Evolutionary conservation across 2,888 invertebrate species (phyloP).

Genomic region (Bembecia ichneumoniformis): DNA sequence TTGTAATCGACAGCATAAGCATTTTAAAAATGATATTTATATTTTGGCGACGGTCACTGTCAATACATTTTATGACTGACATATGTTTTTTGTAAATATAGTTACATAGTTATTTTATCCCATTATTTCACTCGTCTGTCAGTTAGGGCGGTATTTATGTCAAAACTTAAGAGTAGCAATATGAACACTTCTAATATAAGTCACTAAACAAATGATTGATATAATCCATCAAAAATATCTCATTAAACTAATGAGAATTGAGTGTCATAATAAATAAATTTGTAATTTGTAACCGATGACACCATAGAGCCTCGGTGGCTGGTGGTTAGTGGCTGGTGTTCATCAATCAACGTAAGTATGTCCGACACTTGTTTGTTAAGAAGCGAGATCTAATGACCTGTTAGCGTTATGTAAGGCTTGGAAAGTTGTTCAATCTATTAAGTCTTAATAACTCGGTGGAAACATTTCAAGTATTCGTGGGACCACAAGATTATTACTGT

Average conservation of each 20-base stretch:
- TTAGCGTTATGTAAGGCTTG: not conserved
- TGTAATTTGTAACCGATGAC: constrained; percentile 8
- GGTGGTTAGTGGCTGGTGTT: constrained; percentile 7
- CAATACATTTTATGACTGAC: too few species aligned
- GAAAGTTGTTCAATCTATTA: not conserved
- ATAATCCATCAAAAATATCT: constrained; percentile 5
- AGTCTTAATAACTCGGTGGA: not conserved
- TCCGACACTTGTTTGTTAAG: constrained; percentile 4
- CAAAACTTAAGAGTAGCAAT: too few species aligned
- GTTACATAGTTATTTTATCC: too few species aligned
- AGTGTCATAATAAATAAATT: not conserved
- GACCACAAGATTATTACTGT: constrained; percentile 12
- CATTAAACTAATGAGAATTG: constrained; percentile 3
- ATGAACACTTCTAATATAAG: too few species aligned
- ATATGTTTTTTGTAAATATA: too few species aligned
- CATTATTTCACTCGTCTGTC: too few species aligned
- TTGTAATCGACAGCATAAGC: too few species aligned
- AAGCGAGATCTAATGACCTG: not conserved
- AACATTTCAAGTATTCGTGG: constrained; percentile 3
- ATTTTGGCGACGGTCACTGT: too few species aligned
- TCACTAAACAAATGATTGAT: not conserved
- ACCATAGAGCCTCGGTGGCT: not conserved
- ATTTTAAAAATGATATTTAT: too few species aligned
- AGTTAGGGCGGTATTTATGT: too few species aligned
- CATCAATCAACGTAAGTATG: constrained; percentile 13